Base-by-base conservation (phyloP, 2,113 vertebrate genomes). In the Glareola pratincola region DNA sequence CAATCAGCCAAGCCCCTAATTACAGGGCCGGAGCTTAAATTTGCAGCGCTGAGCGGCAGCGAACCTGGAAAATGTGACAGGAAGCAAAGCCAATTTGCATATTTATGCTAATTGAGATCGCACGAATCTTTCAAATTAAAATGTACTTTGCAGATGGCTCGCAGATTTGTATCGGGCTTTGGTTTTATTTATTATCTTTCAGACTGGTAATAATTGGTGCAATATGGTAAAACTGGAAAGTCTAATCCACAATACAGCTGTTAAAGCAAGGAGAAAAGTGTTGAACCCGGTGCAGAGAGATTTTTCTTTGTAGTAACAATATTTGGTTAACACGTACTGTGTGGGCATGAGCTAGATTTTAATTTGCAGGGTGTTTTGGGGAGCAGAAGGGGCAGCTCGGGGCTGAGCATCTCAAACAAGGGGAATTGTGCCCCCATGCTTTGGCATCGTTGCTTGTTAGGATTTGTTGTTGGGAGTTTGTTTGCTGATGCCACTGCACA, bases 11-110 rank as follows among this genome's bases (percentile, higher is more conserved):
- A 85, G 59, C 37, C 92, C 59, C 8, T 47, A 6, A 50, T 90
- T 60, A 36, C 67, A 3, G 50, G n/a, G 45, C 72, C 2, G 6
- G 62, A 51, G 53, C 57, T 85, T 16, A 17, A 56, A 76, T 45
- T 47, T 3, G 26, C 30, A 4, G 78, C 1, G 8, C 62, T 6
- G 77, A 87, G 95, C 66, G 4, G 64, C 47, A 11, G 62, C 4
- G 1, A 56, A 90, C 22, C 75, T 69, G 92, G 72, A 15, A 81
- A 67, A n/a, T 50, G 6, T n/a, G 83, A 67, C 79, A 94, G 91
- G 91, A 92, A 96, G 89, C 86, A 50, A 39, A 92, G 60, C 32
- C 4, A 4, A 91, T 94, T 91, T 91, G 94, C 86, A 47, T 86
- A 53, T 73, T 79, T 32, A 41, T 87, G 80, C 73, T 81, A 36